A percentile compares a stretch with the other conserved stretches of the same genome.
Evolutionary conservation across 2,888 invertebrate species (phyloP).

Genomic region (Lasius platythorax): DNA sequence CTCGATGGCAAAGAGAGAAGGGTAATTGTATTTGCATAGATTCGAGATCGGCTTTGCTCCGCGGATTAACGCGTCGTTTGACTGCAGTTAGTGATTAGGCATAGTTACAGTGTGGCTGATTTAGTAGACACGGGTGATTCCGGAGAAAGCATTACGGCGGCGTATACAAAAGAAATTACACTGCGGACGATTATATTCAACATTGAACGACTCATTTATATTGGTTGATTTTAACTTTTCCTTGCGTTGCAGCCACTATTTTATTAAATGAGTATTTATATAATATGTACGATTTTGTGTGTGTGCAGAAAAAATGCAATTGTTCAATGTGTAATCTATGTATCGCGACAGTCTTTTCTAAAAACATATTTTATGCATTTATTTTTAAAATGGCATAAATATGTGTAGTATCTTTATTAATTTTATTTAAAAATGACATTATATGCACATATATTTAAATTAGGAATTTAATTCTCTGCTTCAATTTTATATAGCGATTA

Average conservation of each 20-base stretch:
- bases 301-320: not conserved
- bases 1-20: constrained; percentile 71
- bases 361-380: not conserved
- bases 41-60: constrained; percentile 80
- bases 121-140: constrained; percentile 48
- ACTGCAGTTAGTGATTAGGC: constrained; percentile 78
- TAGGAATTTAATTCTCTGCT: not conserved
- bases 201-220: not conserved
- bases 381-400: not conserved
- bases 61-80: constrained; percentile 78
- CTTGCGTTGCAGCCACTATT: not conserved
- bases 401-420: not conserved
- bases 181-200: not conserved
- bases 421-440: not conserved
- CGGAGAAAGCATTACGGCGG: not conserved
- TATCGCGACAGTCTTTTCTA: not conserved
- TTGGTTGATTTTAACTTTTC: not conserved
- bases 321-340: not conserved
- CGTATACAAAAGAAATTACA: constrained; percentile 29
- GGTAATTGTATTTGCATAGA: constrained; percentile 84
- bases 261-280: not conserved
- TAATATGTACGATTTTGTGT: not conserved
- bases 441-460: not conserved
- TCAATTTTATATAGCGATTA: not conserved
- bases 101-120: constrained; percentile 63